Evolutionary conservation across 2,797 vertebrate species (phyloP).

Genomic region (Rhinophrynus dorsalis): DNA sequence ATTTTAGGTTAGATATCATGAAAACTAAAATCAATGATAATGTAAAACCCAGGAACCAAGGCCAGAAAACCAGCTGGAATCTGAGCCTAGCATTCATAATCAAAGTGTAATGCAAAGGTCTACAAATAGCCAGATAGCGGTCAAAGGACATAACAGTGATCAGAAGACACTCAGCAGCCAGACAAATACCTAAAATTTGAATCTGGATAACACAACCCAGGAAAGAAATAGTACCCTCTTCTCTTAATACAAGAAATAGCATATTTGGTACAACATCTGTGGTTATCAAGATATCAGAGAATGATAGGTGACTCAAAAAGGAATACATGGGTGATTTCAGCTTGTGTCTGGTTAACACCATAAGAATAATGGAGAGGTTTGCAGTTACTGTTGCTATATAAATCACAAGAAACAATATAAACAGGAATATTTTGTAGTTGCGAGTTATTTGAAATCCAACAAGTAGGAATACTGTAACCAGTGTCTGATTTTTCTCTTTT

Average conservation of each 20-base stretch:
- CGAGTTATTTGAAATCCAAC: too few relatives aligned
- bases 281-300: neutral
- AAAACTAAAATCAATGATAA: too few relatives aligned
- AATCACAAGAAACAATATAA: too few relatives aligned
- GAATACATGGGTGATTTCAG: too few relatives aligned
- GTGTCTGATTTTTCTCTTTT: too few relatives aligned
- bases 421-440: too few relatives aligned
- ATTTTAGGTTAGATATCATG: too few relatives aligned
- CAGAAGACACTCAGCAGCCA: neutral
- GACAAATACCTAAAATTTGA: neutral
- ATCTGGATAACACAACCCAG: neutral
- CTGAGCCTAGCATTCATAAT: neutral
- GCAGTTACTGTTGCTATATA: too few relatives aligned
- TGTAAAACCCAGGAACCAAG: neutral
- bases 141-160: neutral
- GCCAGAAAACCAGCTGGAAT: neutral
- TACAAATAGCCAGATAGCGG: neutral
- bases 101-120: neutral
- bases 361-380: too few relatives aligned
- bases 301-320: neutral
- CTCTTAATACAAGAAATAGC: neutral
- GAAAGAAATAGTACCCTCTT: neutral
- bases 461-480: too few relatives aligned
- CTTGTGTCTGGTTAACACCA: too few relatives aligned
- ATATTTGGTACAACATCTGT: neutral